Evolutionary conservation across 2,888 invertebrate genomes (phyloP), one percentile per base, ranked within the genome.

Genomic region (Megaustenia siamemsis): DNA sequence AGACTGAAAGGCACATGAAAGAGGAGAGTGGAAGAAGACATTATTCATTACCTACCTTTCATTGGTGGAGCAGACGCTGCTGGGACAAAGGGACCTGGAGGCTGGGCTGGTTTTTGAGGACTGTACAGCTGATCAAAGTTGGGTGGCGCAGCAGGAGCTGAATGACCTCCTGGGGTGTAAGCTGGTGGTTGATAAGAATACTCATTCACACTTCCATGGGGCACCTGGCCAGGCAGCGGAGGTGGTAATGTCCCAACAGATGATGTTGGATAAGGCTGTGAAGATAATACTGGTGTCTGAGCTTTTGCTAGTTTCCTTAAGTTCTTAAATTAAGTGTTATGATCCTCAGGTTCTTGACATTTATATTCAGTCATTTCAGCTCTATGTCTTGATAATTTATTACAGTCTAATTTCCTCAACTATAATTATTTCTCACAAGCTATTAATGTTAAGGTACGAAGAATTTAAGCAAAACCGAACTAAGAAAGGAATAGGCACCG

Each of bases 1-100:
- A 60, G 18, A n/a, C 6, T 60, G 18, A 60, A 24, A n/a, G n/a
- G n/a, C 18, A 60, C 6, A 24, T 24, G n/a, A n/a, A n/a, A n/a
- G n/a, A n/a, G n/a, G n/a, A n/a, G n/a, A n/a, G n/a, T n/a, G n/a
- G n/a, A n/a, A n/a, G n/a, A n/a, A n/a, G n/a, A n/a, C n/a, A n/a
- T n/a, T n/a, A n/a, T n/a, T n/a, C n/a, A n/a, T n/a, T n/a, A n/a
- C 12, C 18, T 75, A 82, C 82, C 83, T 40, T 86, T 82, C 40
- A 86, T 86, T n/a, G 21, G 43, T 15, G 88, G 88, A 45, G 88
- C 88, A 53, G 89, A 86, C 18, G 86, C 71, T 0, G 85, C 82
- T n/a, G 84, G 40, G 1, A 53, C 63, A 5, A 45, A 60, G n/a
- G 81, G 81, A 18, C 85, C 85, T 28, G 85, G 80, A 18, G 86